A percentile compares a stretch with the other conserved stretches of the same genome.
Evolutionary conservation across 2,888 invertebrate genomes (phyloP).

Genomic region (Plebejus anna): DNA sequence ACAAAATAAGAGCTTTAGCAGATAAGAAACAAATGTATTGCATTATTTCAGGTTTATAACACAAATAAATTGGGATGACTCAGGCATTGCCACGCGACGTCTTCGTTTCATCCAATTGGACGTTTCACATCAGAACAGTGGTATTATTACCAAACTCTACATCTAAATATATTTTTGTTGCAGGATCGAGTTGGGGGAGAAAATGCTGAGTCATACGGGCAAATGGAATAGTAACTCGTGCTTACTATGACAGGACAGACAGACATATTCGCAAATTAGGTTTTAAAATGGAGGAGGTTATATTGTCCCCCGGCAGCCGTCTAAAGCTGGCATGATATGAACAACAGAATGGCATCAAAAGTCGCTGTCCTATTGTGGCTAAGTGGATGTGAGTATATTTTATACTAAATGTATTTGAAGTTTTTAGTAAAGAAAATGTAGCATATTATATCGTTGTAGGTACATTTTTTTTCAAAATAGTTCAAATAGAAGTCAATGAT

Average conservation of each 20-base stretch:
- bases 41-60: background rate
- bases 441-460: background rate
- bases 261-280: conserved; percentile 47
- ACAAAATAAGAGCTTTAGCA: background rate
- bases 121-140: conserved; percentile 10
- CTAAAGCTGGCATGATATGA: conserved; percentile 48
- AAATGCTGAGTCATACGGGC: conserved; percentile 43
- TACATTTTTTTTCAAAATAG: background rate
- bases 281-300: conserved; percentile 60
- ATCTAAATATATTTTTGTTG: conserved; percentile 47
- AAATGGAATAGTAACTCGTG: conserved; percentile 44
- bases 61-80: background rate
- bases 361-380: conserved; percentile 68
- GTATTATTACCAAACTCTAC: background rate
- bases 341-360: conserved; percentile 62
- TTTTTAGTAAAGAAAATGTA: background rate
- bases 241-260: conserved; percentile 48
- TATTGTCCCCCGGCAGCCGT: conserved; percentile 49
- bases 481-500: background rate
- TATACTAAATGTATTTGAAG: background rate
- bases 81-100: background rate
- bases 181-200: conserved; percentile 50
- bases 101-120: background rate
- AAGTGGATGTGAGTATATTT: conserved; percentile 63
- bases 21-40: background rate